Percentiles rank a stretch among this genome's conserved stretches.
These are phyloP conservation scores for Trilocha varians DNA, from an alignment of 2,888 invertebrate genomes.

Conservation along the genomic window DNA sequence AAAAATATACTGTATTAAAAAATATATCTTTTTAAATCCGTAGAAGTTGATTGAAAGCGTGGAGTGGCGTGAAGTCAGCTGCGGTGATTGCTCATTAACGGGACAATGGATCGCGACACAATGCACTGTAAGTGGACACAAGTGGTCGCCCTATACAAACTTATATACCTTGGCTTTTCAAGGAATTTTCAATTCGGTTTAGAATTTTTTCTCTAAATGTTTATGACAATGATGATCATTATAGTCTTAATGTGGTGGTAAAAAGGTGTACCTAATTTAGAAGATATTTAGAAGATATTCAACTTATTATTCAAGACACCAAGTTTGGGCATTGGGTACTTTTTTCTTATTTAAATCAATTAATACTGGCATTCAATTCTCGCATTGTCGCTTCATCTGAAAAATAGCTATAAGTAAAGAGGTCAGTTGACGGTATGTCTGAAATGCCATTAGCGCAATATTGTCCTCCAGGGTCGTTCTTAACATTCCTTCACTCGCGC, in stretches of 20 bases:
- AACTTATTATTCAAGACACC: too few species aligned
- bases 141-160: background rate
- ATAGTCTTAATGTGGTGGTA: too few species aligned
- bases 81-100: conserved; percentile 59
- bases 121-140: conserved; percentile 18
- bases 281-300: too few species aligned
- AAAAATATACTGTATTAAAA: background rate
- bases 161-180: background rate
- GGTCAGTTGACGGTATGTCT: conserved; percentile 7
- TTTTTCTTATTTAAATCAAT: too few species aligned
- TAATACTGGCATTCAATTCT: too few species aligned
- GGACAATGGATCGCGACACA: conserved; percentile 48
- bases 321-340: too few species aligned
- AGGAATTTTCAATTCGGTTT: background rate
- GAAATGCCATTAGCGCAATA: conserved; percentile 12
- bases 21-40: background rate
- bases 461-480: conserved; percentile 7
- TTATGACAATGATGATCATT: too few species aligned
- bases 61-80: conserved; percentile 34
- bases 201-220: background rate
- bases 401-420: conserved; percentile 6
- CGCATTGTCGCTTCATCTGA: background rate
- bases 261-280: too few species aligned
- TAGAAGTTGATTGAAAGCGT: conserved; percentile 22
- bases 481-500: conserved; percentile 7